These are phyloP conservation scores for Colius striatus DNA, from an alignment of 2,113 vertebrate species.

Conservation along the genomic window DNA sequence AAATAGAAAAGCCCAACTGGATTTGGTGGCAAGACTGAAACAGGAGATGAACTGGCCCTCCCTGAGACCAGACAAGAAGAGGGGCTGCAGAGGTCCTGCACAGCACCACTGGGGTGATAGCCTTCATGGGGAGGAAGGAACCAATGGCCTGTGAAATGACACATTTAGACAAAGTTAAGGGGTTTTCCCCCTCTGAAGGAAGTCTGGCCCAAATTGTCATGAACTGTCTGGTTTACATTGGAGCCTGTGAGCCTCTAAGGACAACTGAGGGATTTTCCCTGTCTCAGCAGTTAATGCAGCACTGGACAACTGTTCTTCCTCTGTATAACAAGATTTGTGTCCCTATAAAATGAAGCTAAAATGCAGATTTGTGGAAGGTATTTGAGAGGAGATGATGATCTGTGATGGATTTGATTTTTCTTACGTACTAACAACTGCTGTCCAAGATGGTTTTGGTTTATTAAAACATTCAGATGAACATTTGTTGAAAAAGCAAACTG, in stretches of 20 bases:
- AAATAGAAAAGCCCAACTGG: neutral
- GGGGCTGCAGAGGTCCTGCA: neutral
- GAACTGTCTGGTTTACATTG: neutral
- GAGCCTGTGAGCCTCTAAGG: neutral
- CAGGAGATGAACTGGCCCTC: neutral
- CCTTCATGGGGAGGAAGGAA: neutral
- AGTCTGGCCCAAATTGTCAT: neutral
- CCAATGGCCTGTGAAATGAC: neutral
- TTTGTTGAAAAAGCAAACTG: conserved; percentile 36
- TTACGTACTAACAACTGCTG: neutral
- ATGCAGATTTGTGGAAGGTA: neutral
- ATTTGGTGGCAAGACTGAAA: neutral
- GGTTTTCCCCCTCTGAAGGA: neutral
- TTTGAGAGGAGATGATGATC: neutral
- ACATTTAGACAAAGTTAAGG: neutral
- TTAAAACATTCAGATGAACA: conserved; percentile 14
- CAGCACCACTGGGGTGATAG: accelerated
- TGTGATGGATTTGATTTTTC: neutral
- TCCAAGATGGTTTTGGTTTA: neutral
- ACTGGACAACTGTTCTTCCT: neutral
- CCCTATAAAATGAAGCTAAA: neutral
- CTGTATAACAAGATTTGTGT: neutral
- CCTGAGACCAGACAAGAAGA: neutral
- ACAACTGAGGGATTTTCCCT: neutral
- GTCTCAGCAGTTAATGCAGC: neutral